Evolutionary conservation across 2,888 invertebrate species (phyloP), one percentile per base, ranked within the genome.

Genomic region (Volucella inanis): DNA sequence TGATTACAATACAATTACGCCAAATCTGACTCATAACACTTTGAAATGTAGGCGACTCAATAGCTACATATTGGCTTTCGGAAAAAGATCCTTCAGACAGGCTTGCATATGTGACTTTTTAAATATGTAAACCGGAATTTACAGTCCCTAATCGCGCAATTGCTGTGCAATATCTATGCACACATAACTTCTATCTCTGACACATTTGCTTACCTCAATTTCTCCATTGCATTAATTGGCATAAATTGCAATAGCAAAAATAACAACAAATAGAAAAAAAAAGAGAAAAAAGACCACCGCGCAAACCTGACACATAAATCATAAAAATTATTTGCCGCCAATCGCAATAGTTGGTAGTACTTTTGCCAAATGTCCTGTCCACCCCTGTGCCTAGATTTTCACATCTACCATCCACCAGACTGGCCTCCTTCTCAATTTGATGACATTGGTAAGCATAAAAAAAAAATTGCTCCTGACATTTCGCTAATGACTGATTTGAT

Each of bases 401-500:
- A 22, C 18, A 1, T 41, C 8, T 15, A 11, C 14, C 54, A 22
- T 22, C 8, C 18, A 54, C 31, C n/a, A 14, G 14, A 18, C 49
- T 11, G 45, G 4, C 64, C 61, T 49, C 65, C 55, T 31, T 49
- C 52, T 61, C 70, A 67, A 41, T 83, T 61, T 52, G 72, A 83
- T 83, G 77, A 74, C 77, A 67, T 22, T 67, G 74, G 61, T 74
- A 77, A 72, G 64, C 67, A 68, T 49, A 50, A 45, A 55, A 57
- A 67, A 64, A 65, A 76, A 87, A 87, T 72, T 88, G 88, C 84
- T 87, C 82, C 75, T 88, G 88, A 88, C 88, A 88, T 87, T 81
- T 88, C 87, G 84, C 88, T 89, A 88, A 89, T 88, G 87, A 88
- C 87, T 87, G 88, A 87, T 88, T 88, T 89, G 89, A 89, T 88